Percentiles rank a stretch among this genome's conserved stretches.
These are phyloP conservation scores for Stomatorhinus ivindoensis DNA, from an alignment of 2,113 vertebrate genomes.

Conservation along the genomic window DNA sequence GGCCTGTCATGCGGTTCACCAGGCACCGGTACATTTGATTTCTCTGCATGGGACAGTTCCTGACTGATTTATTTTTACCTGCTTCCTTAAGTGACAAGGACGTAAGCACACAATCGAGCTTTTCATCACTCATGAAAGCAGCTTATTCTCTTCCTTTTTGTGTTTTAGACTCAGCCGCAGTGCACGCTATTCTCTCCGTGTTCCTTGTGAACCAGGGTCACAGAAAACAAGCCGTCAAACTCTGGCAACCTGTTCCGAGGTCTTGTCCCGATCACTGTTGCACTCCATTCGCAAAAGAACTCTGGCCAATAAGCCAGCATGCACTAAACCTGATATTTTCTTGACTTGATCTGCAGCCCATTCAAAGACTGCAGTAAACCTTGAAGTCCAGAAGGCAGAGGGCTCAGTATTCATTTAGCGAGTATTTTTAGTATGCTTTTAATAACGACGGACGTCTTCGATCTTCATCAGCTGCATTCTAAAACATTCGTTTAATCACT, in stretches of 20 bases:
- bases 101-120: slow-evolving; percentile 20
- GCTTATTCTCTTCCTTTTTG: not conserved
- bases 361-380: not conserved
- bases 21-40: not conserved
- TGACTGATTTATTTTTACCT: slow-evolving; percentile 29
- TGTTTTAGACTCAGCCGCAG: not conserved
- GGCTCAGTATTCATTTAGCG: not conserved
- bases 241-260: not conserved
- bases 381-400: not conserved
- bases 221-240: not conserved
- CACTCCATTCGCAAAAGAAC: not conserved
- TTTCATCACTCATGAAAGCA: slow-evolving; percentile 14
- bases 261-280: not conserved
- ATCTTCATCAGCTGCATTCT: not conserved
- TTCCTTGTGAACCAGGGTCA: not conserved
- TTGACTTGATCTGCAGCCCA: not conserved
- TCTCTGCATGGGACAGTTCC: not conserved
- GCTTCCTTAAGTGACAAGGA: slow-evolving; percentile 38
- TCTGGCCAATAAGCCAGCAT: not conserved
- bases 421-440: not conserved
- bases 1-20: slow-evolving; percentile 17
- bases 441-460: not conserved
- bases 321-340: not conserved
- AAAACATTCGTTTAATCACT: not conserved
- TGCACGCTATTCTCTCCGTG: not conserved